Evolutionary conservation across 2,888 invertebrate genomes (phyloP).

Genomic region (Chaitophorus viminalis): DNA sequence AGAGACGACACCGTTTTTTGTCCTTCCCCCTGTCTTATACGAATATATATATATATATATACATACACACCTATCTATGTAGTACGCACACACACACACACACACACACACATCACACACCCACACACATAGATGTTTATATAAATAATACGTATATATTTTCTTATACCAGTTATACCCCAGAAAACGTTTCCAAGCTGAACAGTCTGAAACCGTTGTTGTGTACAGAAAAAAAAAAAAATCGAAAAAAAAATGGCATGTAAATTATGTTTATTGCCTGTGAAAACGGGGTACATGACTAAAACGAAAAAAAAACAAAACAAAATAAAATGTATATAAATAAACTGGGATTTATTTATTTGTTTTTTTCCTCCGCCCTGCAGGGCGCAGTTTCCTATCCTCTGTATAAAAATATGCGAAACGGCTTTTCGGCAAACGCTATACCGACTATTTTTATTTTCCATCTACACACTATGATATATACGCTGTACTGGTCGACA

Average conservation of each 20-base stretch:
- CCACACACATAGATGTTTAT: neutral
- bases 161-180: constrained; percentile 16
- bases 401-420: constrained; percentile 44
- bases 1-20: constrained; percentile 40
- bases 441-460: neutral
- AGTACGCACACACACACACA: neutral
- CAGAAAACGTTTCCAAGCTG: constrained; percentile 48
- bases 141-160: neutral
- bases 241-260: constrained; percentile 53
- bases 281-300: constrained; percentile 50
- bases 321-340: constrained; percentile 1
- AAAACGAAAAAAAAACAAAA: constrained; percentile 32
- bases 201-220: constrained; percentile 45
- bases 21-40: too few species aligned
- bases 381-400: neutral
- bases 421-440: constrained; percentile 37
- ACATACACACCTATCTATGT: too few species aligned
- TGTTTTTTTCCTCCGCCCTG: constrained; percentile 11
- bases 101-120: too few species aligned
- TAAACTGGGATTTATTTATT: constrained; percentile 49
- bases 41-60: too few species aligned
- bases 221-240: too few species aligned
- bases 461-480: neutral
- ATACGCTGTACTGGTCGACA: neutral
- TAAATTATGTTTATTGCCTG: constrained; percentile 59